These are phyloP conservation scores for Pseudorasbora parva DNA, from an alignment of 2,113 vertebrate genomes.

Conservation along the genomic window DNA sequence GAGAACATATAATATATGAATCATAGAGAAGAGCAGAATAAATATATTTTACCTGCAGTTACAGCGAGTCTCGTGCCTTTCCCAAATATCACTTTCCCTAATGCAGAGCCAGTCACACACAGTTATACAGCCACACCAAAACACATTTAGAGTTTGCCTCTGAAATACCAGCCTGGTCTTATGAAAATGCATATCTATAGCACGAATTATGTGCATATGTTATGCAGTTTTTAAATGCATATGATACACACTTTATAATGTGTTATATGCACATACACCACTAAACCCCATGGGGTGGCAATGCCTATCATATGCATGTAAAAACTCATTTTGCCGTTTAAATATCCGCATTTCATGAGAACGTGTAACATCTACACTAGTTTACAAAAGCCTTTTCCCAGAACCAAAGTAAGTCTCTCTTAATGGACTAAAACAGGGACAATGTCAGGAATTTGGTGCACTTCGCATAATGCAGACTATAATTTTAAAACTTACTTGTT, in stretches of 20 bases:
- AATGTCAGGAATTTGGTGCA: neutral
- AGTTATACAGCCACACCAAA: neutral
- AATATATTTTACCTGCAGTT: neutral
- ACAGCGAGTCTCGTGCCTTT: conserved; percentile 48
- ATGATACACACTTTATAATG: neutral
- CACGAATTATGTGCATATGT: too few relatives aligned
- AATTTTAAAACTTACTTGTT: conserved; percentile 43
- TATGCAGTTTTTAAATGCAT: too few relatives aligned
- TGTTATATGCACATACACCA: too few relatives aligned
- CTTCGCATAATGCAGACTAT: neutral
- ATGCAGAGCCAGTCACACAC: conserved; percentile 49
- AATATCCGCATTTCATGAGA: too few relatives aligned
- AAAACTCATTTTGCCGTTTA: too few relatives aligned
- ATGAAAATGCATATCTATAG: too few relatives aligned
- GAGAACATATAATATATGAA: neutral
- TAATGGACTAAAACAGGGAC: neutral
- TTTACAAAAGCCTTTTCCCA: neutral
- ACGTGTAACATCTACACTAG: neutral
- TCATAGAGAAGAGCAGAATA: neutral
- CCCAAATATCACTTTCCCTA: conserved; percentile 52
- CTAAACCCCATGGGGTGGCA: too few relatives aligned
- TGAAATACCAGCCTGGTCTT: too few relatives aligned
- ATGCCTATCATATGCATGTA: too few relatives aligned
- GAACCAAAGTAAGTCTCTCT: neutral
- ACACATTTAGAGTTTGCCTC: too few relatives aligned